Conservation (phyloP, 2,888 invertebrate species). For the Drosophila helvetica region DNA sequence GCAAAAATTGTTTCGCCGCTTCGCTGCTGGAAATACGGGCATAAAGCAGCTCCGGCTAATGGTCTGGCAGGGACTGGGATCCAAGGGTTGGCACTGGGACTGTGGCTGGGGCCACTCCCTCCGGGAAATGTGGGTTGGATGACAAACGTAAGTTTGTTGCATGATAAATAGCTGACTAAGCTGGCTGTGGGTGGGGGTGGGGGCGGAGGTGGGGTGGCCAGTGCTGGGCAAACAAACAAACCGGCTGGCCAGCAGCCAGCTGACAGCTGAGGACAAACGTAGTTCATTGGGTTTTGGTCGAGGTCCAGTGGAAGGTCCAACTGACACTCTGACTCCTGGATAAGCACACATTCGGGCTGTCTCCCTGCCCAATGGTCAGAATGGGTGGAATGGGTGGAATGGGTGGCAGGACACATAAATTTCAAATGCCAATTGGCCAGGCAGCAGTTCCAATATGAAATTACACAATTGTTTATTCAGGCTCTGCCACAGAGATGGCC, state of each 20-base stretch:
- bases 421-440: slow-evolving; percentile 68
- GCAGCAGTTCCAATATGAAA: slow-evolving; percentile 53
- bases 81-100: neutral
- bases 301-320: slow-evolving; percentile 23
- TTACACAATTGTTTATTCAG: slow-evolving; percentile 62
- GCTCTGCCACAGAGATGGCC: slow-evolving; percentile 20
- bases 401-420: slow-evolving; percentile 56
- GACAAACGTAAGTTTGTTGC: slow-evolving; percentile 78
- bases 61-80: slow-evolving; percentile 28
- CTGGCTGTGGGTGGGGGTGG: too few relatives aligned
- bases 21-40: slow-evolving; percentile 40
- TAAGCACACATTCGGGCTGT: slow-evolving; percentile 33
- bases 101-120: slow-evolving; percentile 42
- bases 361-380: neutral
- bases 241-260: slow-evolving; percentile 10
- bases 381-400: too few relatives aligned
- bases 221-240: slow-evolving; percentile 57
- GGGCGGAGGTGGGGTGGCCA: neutral
- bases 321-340: slow-evolving; percentile 35
- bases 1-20: slow-evolving; percentile 66
- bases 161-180: slow-evolving; percentile 66
- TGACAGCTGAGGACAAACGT: slow-evolving; percentile 30
- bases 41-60: slow-evolving; percentile 60
- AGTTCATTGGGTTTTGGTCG: slow-evolving; percentile 22
- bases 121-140: slow-evolving; percentile 39